These are phyloP conservation scores for Mobula birostris DNA, from an alignment of 2,113 vertebrate species.

Conservation along the genomic window DNA sequence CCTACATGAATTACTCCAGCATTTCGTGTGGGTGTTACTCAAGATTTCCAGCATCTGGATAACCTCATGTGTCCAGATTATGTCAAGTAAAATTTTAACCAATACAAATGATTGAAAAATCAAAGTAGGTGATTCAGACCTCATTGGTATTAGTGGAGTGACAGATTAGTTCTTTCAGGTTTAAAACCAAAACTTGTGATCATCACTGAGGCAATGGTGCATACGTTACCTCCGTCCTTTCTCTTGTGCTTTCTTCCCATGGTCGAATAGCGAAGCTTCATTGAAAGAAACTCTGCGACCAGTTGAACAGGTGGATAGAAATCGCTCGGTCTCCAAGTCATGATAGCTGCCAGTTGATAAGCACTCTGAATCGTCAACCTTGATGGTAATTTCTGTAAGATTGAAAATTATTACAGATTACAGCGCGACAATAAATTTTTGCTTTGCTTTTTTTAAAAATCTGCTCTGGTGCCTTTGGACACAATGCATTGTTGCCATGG, in stretches of 20 bases:
- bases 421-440: not conserved
- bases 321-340: constrained; percentile 76
- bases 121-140: not conserved
- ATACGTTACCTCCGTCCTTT: constrained; percentile 79
- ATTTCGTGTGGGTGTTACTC: too few species aligned
- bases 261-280: constrained; percentile 85
- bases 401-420: not conserved
- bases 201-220: not conserved
- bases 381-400: constrained; percentile 76
- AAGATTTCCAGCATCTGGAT: too few species aligned
- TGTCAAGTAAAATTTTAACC: not conserved
- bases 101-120: not conserved
- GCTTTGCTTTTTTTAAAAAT: not conserved
- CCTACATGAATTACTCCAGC: too few species aligned
- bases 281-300: constrained; percentile 93
- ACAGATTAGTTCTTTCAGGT: not conserved
- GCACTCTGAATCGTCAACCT: constrained; percentile 80
- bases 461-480: not conserved
- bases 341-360: constrained; percentile 68
- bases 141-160: not conserved
- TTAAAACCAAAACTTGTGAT: not conserved
- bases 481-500: too few species aligned
- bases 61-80: too few species aligned
- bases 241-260: constrained; percentile 82
- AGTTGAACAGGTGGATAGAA: constrained; percentile 72